Conservation (phyloP, 2,888 invertebrate genomes). For the Frankliniella fusca region DNA sequence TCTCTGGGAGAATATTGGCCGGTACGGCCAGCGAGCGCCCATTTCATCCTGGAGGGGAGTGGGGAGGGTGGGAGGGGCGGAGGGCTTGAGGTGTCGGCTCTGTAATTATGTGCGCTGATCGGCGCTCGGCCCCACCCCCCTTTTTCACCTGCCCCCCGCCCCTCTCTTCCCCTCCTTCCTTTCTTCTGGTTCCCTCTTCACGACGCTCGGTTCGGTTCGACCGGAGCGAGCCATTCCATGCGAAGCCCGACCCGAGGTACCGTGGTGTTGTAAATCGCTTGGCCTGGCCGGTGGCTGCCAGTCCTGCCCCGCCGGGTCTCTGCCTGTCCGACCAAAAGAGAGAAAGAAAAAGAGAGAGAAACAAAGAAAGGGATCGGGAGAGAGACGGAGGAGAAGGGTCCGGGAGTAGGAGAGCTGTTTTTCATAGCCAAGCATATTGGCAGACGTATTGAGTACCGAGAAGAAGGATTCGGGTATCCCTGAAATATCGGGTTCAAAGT, state of each 20-base stretch:
- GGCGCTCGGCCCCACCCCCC: not conserved
- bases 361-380: not conserved
- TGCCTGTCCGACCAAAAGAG: not conserved
- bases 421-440: not conserved
- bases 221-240: not conserved
- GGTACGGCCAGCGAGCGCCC: not conserved
- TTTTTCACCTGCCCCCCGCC: not conserved
- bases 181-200: not conserved
- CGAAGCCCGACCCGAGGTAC: not conserved
- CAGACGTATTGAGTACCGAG: too few species aligned
- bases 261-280: conserved; percentile 13
- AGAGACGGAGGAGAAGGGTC: not conserved
- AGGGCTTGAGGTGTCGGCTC: conserved; percentile 21
- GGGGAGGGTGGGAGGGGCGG: not conserved
- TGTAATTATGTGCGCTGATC: conserved; percentile 25
- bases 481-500: too few species aligned
- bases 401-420: not conserved
- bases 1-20: conserved; percentile 5
- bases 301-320: too few species aligned
- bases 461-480: too few species aligned
- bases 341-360: not conserved
- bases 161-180: not conserved
- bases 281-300: not conserved
- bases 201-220: not conserved
- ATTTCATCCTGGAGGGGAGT: not conserved